Evolutionary conservation across 2,797 vertebrate genomes (phyloP).

Genomic region (Leuciscus waleckii): DNA sequence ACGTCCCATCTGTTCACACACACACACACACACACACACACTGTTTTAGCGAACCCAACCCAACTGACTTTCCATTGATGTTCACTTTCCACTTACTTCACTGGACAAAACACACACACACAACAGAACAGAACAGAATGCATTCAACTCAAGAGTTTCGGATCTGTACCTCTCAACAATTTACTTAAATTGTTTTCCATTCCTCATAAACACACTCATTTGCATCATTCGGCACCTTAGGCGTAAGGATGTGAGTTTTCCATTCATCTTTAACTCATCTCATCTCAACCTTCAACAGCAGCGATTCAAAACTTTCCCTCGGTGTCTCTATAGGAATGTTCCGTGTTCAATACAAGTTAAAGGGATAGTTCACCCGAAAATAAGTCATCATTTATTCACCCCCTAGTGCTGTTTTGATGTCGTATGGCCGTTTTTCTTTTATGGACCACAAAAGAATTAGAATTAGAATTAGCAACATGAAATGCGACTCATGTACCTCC

Average conservation of each 20-base stretch:
- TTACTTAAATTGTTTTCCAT: constrained; percentile 56
- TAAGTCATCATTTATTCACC: too few species aligned
- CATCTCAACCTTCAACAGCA: not conserved
- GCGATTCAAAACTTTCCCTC: not conserved
- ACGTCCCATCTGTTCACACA: constrained; percentile 15
- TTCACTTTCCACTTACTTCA: constrained; percentile 43
- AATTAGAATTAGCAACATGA: too few species aligned
- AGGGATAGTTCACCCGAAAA: not conserved
- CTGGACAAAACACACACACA: constrained; percentile 17
- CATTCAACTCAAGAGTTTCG: constrained; percentile 12
- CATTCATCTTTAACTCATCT: constrained; percentile 54
- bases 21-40: not conserved
- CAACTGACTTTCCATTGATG: constrained; percentile 60
- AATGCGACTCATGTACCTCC: too few species aligned
- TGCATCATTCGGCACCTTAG: not conserved
- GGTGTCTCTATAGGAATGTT: constrained; percentile 10
- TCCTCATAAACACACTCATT: constrained; percentile 20
- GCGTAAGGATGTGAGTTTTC: constrained; percentile 45
- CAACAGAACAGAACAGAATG: constrained; percentile 19
- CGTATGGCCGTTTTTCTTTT: too few species aligned
- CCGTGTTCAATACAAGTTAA: not conserved
- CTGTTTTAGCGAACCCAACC: constrained; percentile 30
- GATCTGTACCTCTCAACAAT: constrained; percentile 3
- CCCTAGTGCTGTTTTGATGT: too few species aligned
- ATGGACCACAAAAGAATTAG: too few species aligned